phyloP scores from a whole-genome alignment of 1,140 invertebrate genomes.

The Drosophila malerkotliana region DNA sequence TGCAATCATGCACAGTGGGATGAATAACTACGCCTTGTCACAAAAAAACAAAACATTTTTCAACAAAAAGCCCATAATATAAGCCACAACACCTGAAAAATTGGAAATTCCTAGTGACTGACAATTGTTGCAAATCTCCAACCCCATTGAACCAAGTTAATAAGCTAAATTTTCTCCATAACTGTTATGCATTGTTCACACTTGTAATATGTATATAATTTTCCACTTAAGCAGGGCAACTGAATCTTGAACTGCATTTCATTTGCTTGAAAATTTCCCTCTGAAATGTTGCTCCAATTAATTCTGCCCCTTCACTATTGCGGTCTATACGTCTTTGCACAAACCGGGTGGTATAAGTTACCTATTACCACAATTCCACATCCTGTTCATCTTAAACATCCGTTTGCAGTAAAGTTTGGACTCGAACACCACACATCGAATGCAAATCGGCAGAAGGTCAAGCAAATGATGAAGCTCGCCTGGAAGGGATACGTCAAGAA shows the following conservation, averaged over 20 bases:
- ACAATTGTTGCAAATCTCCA: too few species aligned
- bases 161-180: too few species aligned
- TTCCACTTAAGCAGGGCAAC: too few species aligned
- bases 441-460: background rate
- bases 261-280: background rate
- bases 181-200: too few species aligned
- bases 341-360: background rate
- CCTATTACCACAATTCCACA: background rate
- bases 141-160: too few species aligned
- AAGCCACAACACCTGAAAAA: too few species aligned
- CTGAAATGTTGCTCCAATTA: background rate
- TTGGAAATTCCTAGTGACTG: too few species aligned
- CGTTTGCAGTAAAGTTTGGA: too few species aligned
- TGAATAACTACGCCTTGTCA: background rate
- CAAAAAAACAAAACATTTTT: background rate
- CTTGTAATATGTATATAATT: too few species aligned
- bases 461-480: background rate
- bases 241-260: background rate
- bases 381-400: background rate
- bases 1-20: conserved; percentile 26
- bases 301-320: background rate
- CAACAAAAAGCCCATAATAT: too few species aligned
- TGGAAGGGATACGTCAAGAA: background rate
- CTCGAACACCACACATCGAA: background rate
- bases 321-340: background rate